Evolutionary conservation across 2,888 invertebrate genomes (phyloP).

Genomic region (Perdita meconis): DNA sequence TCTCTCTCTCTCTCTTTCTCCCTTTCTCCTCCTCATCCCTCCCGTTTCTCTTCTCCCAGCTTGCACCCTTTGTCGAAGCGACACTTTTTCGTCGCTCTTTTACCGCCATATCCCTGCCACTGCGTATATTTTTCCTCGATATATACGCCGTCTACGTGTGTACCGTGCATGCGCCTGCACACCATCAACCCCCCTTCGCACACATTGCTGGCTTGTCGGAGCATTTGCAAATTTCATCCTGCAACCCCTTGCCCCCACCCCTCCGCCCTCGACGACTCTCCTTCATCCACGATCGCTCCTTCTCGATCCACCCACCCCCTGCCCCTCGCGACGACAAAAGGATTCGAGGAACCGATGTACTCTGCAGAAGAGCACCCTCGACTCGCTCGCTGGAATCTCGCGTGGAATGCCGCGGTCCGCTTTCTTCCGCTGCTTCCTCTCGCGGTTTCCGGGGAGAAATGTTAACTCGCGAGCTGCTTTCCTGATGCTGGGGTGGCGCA

Average conservation of each 20-base stretch:
- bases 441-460: conserved; percentile 43
- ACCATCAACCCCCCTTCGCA: not conserved
- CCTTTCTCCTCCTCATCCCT: conserved; percentile 18
- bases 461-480: conserved; percentile 31
- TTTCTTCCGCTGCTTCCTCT: conserved; percentile 13
- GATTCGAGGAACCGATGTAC: conserved; percentile 53
- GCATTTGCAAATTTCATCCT: conserved; percentile 65
- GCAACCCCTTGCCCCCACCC: conserved; percentile 18
- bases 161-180: conserved; percentile 1
- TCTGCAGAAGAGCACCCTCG: conserved; percentile 14
- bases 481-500: not conserved
- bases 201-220: conserved; percentile 48
- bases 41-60: conserved; percentile 47
- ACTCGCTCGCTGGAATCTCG: conserved; percentile 44
- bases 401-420: conserved; percentile 46
- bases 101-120: conserved; percentile 61
- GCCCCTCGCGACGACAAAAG: conserved; percentile 47
- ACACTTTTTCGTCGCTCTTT: conserved; percentile 73
- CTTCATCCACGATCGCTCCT: conserved; percentile 6
- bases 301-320: conserved; percentile 6
- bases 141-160: too few species aligned
- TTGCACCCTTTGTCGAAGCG: conserved; percentile 68
- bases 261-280: conserved; percentile 9
- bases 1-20: conserved; percentile 43
- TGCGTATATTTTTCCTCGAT: conserved; percentile 63